Base-by-base conservation (phyloP, 2,888 invertebrate species). In the Bellardia bayeri region DNA sequence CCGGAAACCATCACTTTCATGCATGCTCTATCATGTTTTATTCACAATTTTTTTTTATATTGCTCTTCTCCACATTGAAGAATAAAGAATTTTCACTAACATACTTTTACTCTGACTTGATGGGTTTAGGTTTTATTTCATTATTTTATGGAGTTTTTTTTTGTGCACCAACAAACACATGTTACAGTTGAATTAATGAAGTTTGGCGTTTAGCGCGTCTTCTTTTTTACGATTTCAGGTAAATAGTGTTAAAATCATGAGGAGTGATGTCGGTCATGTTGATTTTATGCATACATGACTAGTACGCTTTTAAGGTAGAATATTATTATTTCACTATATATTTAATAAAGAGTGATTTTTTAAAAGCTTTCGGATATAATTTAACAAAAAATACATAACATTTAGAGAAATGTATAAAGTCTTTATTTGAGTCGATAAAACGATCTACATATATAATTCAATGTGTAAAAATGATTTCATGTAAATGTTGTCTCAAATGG, bases 1-100 rank as follows among this genome's bases (percentile, higher is more conserved):
- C 37, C 71, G 83, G 83, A 83, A 83, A 68, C 66, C 54, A 45
- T 68, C 45, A 64, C 64, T 69, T 82, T 56, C 69, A 64, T 74
- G 61, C 51, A 61, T 63, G 68, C 74, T 74, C 63, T 58, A 23
- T 58, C 56, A 79, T 58, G 49, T 63, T 30, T 64, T n/a, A 40
- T 66, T 61, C 58, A 63, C 7, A 49, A 8, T n/a, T 51, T 33
- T 33, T 68, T 64, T 30, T 51, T 51, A 3, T n/a, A 3, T n/a
- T 9, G n/a, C 13, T 42, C 9, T 42, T 42, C 11, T 37, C 4
- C 13, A 66, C 45, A 23, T 66, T 7, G 30, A 7, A n/a, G 4
- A n/a, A 63, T 6, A 63, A 37, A 37, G 2, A 7, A 37, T 14
- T 3, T 37, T 37, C n/a, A 37, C 14, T 37, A 61, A 33, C 30